Evolutionary conservation across 2,888 invertebrate genomes (phyloP).

Genomic region (Tetrapedia diversipes): DNA sequence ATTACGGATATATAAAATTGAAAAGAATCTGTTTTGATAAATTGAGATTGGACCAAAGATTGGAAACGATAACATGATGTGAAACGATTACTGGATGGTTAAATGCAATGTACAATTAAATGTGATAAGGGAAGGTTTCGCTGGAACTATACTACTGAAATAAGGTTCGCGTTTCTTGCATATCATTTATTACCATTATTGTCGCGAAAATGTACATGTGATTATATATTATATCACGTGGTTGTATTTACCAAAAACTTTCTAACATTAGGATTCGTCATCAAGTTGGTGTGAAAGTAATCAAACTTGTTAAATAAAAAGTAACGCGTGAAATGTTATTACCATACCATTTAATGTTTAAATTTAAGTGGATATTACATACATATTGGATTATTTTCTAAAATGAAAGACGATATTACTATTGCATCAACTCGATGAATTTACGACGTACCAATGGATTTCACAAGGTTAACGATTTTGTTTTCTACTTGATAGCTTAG

Average conservation of each 20-base stretch:
- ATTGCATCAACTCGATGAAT: slow-evolving; percentile 3
- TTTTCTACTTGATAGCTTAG: slow-evolving; percentile 32
- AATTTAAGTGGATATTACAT: not conserved
- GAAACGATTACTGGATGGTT: slow-evolving; percentile 8
- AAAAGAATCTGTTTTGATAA: not conserved
- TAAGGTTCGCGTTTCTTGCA: slow-evolving; percentile 45
- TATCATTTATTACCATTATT: slow-evolving; percentile 25
- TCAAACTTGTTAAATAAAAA: too few species aligned
- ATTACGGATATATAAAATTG: not conserved
- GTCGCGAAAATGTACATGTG: slow-evolving; percentile 10
- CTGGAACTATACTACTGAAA: slow-evolving; percentile 17
- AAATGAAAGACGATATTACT: not conserved
- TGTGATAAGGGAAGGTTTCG: slow-evolving; percentile 5
- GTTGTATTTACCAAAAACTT: slow-evolving; percentile 18
- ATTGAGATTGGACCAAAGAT: not conserved
- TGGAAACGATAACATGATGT: not conserved
- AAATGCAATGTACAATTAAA: not conserved
- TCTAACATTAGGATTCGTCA: slow-evolving; percentile 15
- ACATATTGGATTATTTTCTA: too few species aligned
- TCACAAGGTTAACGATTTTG: slow-evolving; percentile 43
- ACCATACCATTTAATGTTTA: not conserved
- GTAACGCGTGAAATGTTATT: not conserved
- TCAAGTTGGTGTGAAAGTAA: slow-evolving; percentile 5
- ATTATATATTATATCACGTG: slow-evolving; percentile 14
- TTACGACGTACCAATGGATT: slow-evolving; percentile 27